Evolutionary conservation across 1,140 invertebrate species (phyloP).

Genomic region (Colletes latitarsis): DNA sequence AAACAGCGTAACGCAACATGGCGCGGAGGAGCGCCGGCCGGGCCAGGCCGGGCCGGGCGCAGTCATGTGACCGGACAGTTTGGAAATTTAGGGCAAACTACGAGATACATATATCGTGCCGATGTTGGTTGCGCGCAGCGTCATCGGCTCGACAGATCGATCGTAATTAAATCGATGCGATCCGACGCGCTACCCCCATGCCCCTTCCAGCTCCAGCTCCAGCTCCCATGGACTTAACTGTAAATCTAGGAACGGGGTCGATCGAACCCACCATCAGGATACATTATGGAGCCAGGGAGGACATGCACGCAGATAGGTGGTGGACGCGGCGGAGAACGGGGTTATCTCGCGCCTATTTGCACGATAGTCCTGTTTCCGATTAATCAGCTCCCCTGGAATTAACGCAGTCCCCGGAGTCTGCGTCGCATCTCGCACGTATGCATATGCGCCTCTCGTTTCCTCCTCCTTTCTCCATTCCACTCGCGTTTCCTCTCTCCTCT

Average conservation of each 20-base stretch:
- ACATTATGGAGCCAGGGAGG: conserved; percentile 71
- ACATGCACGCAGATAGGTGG: conserved; percentile 68
- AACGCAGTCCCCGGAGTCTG: conserved; percentile 70
- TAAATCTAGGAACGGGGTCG: conserved; percentile 74
- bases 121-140: conserved; percentile 48
- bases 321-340: conserved; percentile 55
- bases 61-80: conserved; percentile 47
- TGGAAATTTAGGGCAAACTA: conserved; percentile 62
- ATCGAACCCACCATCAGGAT: conserved; percentile 73
- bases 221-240: conserved; percentile 63
- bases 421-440: conserved; percentile 57
- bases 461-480: not conserved
- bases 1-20: not conserved
- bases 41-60: too few species aligned
- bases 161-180: conserved; percentile 74
- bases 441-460: conserved; percentile 22
- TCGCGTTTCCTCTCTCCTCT: not conserved
- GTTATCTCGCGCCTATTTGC: conserved; percentile 79
- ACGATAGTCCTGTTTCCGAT: conserved; percentile 78
- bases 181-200: conserved; percentile 49
- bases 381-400: conserved; percentile 77
- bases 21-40: not conserved
- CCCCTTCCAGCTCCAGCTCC: not conserved
- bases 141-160: conserved; percentile 61
- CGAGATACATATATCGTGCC: conserved; percentile 18